Evolutionary conservation across 2,888 invertebrate species (phyloP).

Genomic region (Cerastis rubricosa): DNA sequence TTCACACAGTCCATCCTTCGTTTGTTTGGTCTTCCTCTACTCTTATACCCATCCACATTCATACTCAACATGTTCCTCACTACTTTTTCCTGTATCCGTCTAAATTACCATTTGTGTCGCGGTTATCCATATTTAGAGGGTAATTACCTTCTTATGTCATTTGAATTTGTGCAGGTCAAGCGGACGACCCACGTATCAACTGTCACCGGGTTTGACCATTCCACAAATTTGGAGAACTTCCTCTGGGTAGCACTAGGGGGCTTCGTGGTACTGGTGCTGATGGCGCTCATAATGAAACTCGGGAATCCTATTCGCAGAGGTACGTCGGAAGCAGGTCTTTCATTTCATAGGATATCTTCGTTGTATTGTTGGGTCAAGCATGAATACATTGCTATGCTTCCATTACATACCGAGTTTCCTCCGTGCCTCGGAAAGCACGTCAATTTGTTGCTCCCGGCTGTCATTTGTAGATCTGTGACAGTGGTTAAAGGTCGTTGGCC

Average conservation of each 20-base stretch:
- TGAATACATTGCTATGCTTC: no score
- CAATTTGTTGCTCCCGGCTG: background rate
- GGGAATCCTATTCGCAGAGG: slow-evolving; percentile 34
- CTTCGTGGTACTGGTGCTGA: slow-evolving; percentile 17
- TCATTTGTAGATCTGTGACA: background rate
- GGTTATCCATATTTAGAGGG: no score
- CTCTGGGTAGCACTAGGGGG: slow-evolving; percentile 32
- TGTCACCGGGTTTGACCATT: background rate
- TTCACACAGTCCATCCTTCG: no score
- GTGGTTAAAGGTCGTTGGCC: background rate
- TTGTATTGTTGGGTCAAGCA: background rate
- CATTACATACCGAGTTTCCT: background rate
- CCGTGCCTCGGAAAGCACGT: background rate
- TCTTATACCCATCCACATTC: no score
- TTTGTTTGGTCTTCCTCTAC: no score
- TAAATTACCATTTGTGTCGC: slow-evolving; percentile 1
- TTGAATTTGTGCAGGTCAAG: slow-evolving; percentile 6
- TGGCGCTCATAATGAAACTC: slow-evolving; percentile 41
- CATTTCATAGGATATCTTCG: background rate
- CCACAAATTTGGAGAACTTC: slow-evolving; percentile 15
- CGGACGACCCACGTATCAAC: background rate
- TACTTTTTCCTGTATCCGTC: no score
- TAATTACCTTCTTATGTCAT: background rate
- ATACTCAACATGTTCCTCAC: no score
- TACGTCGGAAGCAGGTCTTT: slow-evolving; percentile 6